Percentiles rank a stretch among this genome's conserved stretches.
phyloP scores from a whole-genome alignment of 2,113 vertebrate genomes.

The Rhizomys pruinosus region DNA sequence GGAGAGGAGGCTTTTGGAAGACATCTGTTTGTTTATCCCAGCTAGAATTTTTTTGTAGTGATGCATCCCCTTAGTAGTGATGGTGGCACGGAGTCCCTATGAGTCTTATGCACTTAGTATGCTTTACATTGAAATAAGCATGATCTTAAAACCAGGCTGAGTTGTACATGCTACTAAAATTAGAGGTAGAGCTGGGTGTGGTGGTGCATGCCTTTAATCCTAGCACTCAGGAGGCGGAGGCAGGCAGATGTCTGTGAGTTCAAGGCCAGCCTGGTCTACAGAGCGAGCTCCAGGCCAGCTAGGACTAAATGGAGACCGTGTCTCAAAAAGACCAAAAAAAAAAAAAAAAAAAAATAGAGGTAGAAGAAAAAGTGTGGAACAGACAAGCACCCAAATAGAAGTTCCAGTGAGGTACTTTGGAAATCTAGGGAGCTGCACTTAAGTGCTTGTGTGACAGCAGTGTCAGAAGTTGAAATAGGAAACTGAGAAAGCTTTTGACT shows the following conservation, averaged over 20 bases:
- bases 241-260: too few relatives aligned
- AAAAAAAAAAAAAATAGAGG: constrained; percentile 32
- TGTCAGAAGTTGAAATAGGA: background rate
- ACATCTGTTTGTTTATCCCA: background rate
- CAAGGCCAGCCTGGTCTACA: too few relatives aligned
- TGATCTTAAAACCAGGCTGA: constrained; percentile 27
- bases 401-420: background rate
- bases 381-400: background rate
- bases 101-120: constrained; percentile 32
- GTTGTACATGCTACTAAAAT: constrained; percentile 11
- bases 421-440: background rate
- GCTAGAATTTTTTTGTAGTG: constrained; percentile 2
- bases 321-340: too few relatives aligned
- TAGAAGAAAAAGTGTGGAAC: background rate
- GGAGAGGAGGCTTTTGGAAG: background rate
- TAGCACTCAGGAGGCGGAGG: too few relatives aligned
- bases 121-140: constrained; percentile 43
- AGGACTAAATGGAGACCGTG: too few relatives aligned
- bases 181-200: background rate
- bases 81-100: background rate
- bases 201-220: too few relatives aligned
- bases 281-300: too few relatives aligned
- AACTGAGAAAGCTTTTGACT: background rate
- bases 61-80: background rate
- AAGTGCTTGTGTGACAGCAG: background rate